Base-by-base conservation (phyloP, 2,888 invertebrate species). In the Cremastobaeus sp. region DNA sequence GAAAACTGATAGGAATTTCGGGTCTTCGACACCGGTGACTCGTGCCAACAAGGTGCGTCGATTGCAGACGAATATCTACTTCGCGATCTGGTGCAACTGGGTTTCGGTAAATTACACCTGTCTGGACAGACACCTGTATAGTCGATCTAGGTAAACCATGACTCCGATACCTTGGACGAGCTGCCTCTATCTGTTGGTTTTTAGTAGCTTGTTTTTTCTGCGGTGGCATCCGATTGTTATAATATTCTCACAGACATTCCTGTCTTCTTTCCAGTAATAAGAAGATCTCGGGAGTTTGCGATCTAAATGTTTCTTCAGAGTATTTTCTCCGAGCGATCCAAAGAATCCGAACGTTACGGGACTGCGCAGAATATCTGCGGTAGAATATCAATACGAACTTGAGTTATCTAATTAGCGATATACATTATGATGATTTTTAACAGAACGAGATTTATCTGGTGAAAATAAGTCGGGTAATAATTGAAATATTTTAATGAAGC, bases 81-180 rank as follows among this genome's bases (percentile, higher is more conserved):
- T 60, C 52, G 66, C 54, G 54, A 68, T 70, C 60, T 50, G 45
- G 70, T 45, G 71, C 73, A 68, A 70, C 64, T 47, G 43, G 64
- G 62, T 68, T n/a, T 80, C 77, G 81, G 76, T 76, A 79, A 83
- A 83, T 81, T 82, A 79, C 82, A 82, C 82, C 83, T 82, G 82
- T 82, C 78, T 76, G 60, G 35, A 30, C 52, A 69, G 73, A 78
- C 81, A 82, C 81, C 82, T 82, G 83, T 81, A 76, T 72, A 77
- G 77, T 74, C 47, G 76, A 78, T 70, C 80, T 78, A 76, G 78
- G 77, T 76, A 81, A 79, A 77, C 69, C 78, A 41, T 78, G 81
- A 79, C 78, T 78, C 78, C 70, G 65, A 60, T 72, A 70, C 75
- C 60, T 76, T 74, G 57, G 74, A 64, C 59, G 30, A 74, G 64